These are phyloP conservation scores for Cetoscarus ocellatus DNA, from an alignment of 2,797 vertebrate genomes.

Conservation along the genomic window DNA sequence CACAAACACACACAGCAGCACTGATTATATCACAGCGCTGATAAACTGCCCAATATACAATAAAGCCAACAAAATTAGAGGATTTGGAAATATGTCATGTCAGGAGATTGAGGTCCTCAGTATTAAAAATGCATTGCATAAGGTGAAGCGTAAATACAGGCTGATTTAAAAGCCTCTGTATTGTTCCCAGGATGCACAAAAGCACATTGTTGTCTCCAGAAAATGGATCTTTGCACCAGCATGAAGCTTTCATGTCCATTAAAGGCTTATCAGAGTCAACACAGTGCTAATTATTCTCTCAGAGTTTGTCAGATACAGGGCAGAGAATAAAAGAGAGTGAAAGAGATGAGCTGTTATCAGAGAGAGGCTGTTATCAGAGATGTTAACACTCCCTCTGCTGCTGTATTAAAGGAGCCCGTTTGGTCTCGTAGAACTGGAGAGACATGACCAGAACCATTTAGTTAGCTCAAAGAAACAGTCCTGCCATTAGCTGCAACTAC, in stretches of 20 bases:
- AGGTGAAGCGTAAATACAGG: conserved; percentile 8
- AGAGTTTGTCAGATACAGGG: not conserved
- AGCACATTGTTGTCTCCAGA: conserved; percentile 2
- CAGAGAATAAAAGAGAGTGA: not conserved
- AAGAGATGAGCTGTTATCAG: too few species aligned
- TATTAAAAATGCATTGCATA: conserved; percentile 25
- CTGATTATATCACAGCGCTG: conserved; percentile 39
- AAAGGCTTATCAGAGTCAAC: conserved; percentile 12
- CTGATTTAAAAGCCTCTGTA: not conserved
- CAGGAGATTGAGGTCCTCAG: conserved; percentile 9
- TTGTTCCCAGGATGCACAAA: conserved; percentile 11
- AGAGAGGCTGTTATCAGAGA: not conserved
- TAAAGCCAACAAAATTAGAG: conserved; percentile 27
- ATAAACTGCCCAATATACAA: conserved; percentile 29
- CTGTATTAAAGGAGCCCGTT: conserved; percentile 2
- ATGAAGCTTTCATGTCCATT: conserved; percentile 13
- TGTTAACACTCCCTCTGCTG: conserved; percentile 5
- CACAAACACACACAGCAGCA: not conserved
- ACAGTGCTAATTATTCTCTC: conserved; percentile 10
- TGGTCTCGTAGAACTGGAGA: not conserved
- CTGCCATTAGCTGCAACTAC: too few species aligned
- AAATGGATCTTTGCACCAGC: conserved; percentile 12
- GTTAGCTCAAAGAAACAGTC: too few species aligned
- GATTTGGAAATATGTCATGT: conserved; percentile 22
- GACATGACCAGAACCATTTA: too few species aligned